These are phyloP conservation scores for Phocoena sinus DNA, from an alignment of 2,113 vertebrate species.

Conservation along the genomic window DNA sequence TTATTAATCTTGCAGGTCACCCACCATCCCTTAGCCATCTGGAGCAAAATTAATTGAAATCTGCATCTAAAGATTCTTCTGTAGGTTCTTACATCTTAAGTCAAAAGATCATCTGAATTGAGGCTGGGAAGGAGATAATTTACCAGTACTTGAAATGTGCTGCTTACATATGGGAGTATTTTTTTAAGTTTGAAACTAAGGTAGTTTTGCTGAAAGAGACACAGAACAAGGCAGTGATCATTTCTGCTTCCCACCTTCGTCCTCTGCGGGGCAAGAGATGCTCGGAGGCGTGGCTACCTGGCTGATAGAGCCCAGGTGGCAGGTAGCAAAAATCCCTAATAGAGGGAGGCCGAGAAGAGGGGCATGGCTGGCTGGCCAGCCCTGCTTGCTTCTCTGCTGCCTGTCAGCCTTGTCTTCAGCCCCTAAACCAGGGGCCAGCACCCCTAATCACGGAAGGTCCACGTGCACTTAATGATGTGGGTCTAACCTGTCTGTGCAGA, in stretches of 20 bases:
- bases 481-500: not conserved
- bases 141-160: not conserved
- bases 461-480: rapidly evolving
- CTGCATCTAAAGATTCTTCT: not conserved
- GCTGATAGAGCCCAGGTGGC: not conserved
- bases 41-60: not conserved
- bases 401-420: not conserved
- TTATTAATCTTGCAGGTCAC: not conserved
- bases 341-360: not conserved
- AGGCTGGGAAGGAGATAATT: not conserved
- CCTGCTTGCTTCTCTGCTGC: not conserved
- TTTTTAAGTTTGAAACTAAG: not conserved
- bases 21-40: not conserved
- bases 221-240: not conserved
- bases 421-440: not conserved
- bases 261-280: rapidly evolving
- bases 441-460: not conserved
- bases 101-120: not conserved
- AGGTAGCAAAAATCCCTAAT: not conserved
- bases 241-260: not conserved
- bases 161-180: not conserved
- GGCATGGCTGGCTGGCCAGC: not conserved
- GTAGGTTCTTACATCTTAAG: not conserved
- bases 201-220: not conserved
- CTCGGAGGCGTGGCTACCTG: not conserved